Conservation (phyloP, 2,888 invertebrate species). For the Amphiduros pacificus region DNA sequence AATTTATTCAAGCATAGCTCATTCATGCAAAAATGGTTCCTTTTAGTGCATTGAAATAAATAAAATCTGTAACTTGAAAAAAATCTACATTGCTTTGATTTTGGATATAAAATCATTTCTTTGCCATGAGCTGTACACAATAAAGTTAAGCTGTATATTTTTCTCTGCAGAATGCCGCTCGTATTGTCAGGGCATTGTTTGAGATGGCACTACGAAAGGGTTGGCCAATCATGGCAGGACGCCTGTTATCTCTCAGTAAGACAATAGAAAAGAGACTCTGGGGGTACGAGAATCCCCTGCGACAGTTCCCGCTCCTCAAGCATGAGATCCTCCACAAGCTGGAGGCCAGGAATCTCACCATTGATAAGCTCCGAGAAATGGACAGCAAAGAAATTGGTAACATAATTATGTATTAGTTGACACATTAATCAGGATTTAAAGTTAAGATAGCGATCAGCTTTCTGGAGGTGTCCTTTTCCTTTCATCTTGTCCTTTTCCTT, state of each 20-base stretch:
- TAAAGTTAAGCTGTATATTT: not conserved
- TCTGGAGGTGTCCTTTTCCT: too few species aligned
- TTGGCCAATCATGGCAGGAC: conserved; percentile 84
- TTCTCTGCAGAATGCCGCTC: conserved; percentile 76
- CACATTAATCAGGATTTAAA: too few species aligned
- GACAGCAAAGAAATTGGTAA: conserved; percentile 81
- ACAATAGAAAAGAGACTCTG: conserved; percentile 92
- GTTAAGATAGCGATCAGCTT: too few species aligned
- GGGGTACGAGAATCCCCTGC: conserved; percentile 82
- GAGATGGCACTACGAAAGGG: conserved; percentile 88
- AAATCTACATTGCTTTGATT: too few species aligned
- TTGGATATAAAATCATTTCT: too few species aligned
- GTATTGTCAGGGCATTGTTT: conserved; percentile 89
- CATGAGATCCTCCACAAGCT: conserved; percentile 78
- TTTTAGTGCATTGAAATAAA: too few species aligned
- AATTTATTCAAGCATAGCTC: too few species aligned
- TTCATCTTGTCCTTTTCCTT: too few species aligned
- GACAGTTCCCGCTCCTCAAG: conserved; percentile 70
- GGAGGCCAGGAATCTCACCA: conserved; percentile 72
- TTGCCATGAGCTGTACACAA: too few species aligned
- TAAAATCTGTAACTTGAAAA: too few species aligned
- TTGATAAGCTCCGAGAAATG: conserved; percentile 84
- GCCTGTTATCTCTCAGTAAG: conserved; percentile 84
- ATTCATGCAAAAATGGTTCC: too few species aligned
- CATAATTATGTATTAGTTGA: too few species aligned